These are phyloP conservation scores for Tiliqua scincoides DNA, from an alignment of 2,113 vertebrate species.

Conservation along the genomic window DNA sequence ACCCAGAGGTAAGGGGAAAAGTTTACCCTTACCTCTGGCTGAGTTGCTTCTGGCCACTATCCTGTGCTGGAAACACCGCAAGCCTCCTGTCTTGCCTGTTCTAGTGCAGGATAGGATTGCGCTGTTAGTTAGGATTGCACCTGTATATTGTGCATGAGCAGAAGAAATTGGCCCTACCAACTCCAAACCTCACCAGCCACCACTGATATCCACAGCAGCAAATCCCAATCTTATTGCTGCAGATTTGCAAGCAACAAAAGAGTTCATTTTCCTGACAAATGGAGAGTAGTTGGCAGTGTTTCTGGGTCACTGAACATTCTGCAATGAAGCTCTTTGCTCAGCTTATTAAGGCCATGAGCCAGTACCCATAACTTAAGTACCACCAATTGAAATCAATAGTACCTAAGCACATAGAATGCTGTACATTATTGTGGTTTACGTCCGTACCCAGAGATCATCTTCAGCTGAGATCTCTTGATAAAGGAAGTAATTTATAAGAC, in stretches of 20 bases:
- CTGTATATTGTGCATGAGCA: too few species aligned
- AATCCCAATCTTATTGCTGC: slow-evolving; percentile 1
- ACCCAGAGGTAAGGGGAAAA: too few species aligned
- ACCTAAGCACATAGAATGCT: not conserved
- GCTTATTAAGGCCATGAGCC: not conserved
- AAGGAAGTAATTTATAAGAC: not conserved
- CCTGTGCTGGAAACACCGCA: too few species aligned
- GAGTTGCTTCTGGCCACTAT: too few species aligned
- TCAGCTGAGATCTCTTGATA: not conserved
- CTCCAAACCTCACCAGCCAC: too few species aligned
- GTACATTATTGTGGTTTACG: not conserved
- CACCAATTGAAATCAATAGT: not conserved
- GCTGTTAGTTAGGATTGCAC: too few species aligned
- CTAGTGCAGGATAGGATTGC: too few species aligned
- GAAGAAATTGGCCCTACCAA: too few species aligned
- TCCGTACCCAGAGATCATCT: not conserved
- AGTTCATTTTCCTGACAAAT: not conserved
- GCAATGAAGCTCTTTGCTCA: not conserved
- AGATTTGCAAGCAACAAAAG: not conserved
- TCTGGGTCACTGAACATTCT: not conserved
- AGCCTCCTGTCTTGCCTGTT: too few species aligned
- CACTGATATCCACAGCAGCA: not conserved
- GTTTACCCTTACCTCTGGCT: too few species aligned
- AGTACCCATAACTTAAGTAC: not conserved
- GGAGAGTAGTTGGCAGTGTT: not conserved